A percentile compares a stretch with the other conserved stretches of the same genome.
These are phyloP conservation scores for Aspidoscelis tigris DNA, from an alignment of 2,113 vertebrate genomes.

Conservation along the genomic window DNA sequence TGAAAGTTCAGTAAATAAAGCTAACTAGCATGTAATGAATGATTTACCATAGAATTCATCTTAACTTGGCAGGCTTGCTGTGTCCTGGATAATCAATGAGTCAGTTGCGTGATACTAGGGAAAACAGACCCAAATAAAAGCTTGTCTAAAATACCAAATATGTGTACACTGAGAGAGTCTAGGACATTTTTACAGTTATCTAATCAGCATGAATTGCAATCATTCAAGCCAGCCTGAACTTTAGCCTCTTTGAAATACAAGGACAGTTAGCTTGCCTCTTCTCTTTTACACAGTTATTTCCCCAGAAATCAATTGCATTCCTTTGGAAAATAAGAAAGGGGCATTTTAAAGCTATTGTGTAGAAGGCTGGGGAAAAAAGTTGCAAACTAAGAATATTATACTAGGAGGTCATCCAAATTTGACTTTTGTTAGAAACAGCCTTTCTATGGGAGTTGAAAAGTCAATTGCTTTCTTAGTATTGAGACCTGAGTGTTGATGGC, in stretches of 20 bases:
- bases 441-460: not conserved
- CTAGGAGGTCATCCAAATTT: not conserved
- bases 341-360: not conserved
- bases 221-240: slow-evolving; percentile 50
- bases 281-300: slow-evolving; percentile 1
- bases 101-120: not conserved
- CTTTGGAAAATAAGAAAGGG: not conserved
- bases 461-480: not conserved
- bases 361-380: not conserved
- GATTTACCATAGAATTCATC: slow-evolving; percentile 30
- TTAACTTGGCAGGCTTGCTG: slow-evolving; percentile 17
- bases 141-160: slow-evolving; percentile 14
- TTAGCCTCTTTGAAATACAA: slow-evolving; percentile 39
- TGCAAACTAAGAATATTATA: not conserved
- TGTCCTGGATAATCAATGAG: slow-evolving; percentile 17
- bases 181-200: slow-evolving; percentile 42
- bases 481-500: not conserved
- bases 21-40: not conserved
- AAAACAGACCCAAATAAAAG: slow-evolving; percentile 20
- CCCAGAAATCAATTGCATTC: slow-evolving; percentile 27
- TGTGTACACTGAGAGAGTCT: slow-evolving; percentile 42
- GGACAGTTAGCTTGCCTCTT: slow-evolving; percentile 26
- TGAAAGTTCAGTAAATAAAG: not conserved
- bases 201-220: slow-evolving; percentile 41
- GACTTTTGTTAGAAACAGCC: not conserved